Evolutionary conservation across 2,888 invertebrate genomes (phyloP), one percentile per base, ranked within the genome.

Genomic region (Drosophila emarginata): DNA sequence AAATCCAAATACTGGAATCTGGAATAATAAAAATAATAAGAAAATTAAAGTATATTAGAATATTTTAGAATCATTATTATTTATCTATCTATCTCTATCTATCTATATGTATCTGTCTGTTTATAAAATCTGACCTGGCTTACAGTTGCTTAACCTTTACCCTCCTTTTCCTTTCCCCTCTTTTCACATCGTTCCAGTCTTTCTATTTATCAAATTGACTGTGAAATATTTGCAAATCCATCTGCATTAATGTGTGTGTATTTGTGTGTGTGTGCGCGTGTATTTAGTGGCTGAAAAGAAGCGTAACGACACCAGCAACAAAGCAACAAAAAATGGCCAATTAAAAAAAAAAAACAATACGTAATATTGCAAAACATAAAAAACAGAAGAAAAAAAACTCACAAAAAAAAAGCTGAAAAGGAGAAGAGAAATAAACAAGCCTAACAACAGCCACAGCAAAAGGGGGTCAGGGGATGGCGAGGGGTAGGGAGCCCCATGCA

Each of bases 331-430:
- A 60, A 15, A 26, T 15, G 51, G 64, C 60, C 65, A 72, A 72
- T 70, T 71, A 70, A 70, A 70, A 45, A 18, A 21, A 21, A 70
- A 60, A 40, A 53, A 62, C 70, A 70, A 63, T 56, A 72, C 72
- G 61, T 72, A 72, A 72, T 67, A 73, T 60, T 66, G 50, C 54
- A 14, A 58, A 57, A 50, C 39, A 40, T 40, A 28, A 63, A 45
- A 51, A 11, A 68, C 28, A n/a, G 6, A 14, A 4, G 28, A 15
- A 56, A 21, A 40, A 7, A 21, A 7, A 12, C 11, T 11, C 18
- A 45, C 18, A 12, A 21, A 32, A 45, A 45, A 45, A 12, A 18
- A 45, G 18, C 11, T 45, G 45, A 12, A 45, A 18, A 18, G 45
- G 11, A 45, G 39, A 39, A 39, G 18, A 45, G 45, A 18, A 18